phyloP scores from a whole-genome alignment of 92 coral and sea anemone species.

The Porites rus region DNA sequence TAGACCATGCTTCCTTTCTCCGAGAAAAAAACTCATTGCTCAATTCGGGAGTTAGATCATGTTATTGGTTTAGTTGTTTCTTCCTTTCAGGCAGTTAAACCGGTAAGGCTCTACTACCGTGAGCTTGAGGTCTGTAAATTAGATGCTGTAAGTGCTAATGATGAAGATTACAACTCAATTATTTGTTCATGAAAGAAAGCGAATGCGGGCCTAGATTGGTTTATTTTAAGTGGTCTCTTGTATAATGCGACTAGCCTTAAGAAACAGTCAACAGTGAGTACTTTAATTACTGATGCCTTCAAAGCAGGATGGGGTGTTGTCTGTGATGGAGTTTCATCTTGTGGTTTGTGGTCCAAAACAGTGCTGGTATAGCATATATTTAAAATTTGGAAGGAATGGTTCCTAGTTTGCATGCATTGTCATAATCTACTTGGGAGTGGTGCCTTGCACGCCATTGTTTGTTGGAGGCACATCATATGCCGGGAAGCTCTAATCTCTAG shows the following conservation, averaged over 20 bases:
- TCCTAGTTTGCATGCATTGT: neutral
- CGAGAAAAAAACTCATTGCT: neutral
- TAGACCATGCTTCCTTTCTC: neutral
- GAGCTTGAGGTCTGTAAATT: conserved; percentile 22
- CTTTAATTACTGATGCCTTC: conserved; percentile 40
- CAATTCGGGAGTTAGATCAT: conserved; percentile 42
- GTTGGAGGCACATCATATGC: conserved; percentile 34
- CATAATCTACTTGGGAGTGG: conserved; percentile 14
- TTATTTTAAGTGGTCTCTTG: neutral
- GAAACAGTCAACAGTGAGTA: neutral
- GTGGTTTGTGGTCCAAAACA: conserved; percentile 39
- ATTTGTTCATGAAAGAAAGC: conserved; percentile 9
- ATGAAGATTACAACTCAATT: conserved; percentile 10
- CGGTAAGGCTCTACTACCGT: conserved; percentile 44
- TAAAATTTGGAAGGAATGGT: neutral
- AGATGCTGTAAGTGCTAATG: conserved; percentile 9
- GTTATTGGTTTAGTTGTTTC: conserved; percentile 47
- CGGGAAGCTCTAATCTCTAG: conserved; percentile 16
- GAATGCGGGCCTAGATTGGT: conserved; percentile 25
- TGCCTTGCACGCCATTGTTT: neutral
- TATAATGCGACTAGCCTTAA: neutral
- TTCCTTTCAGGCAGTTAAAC: conserved; percentile 50
- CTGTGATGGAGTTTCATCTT: conserved; percentile 1
- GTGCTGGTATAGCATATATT: conserved; percentile 1
- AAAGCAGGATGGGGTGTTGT: conserved; percentile 42